Conservation (phyloP, 1,140 invertebrate species). For the Zaprionus inermis region DNA sequence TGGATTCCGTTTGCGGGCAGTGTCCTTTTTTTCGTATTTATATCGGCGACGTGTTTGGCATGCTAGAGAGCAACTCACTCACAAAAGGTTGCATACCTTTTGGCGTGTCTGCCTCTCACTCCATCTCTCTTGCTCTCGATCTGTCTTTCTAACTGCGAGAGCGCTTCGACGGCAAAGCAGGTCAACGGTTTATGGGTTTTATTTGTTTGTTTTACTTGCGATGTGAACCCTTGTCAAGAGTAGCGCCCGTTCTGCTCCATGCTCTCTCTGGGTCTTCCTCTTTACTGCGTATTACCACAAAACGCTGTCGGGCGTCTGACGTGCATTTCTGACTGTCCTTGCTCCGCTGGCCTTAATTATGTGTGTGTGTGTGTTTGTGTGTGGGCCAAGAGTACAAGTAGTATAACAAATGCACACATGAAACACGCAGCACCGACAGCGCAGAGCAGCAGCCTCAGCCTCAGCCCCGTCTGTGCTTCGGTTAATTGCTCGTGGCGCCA, state of each 20-base stretch:
- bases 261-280: neutral
- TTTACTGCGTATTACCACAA: conserved; percentile 27
- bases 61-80: conserved; percentile 38
- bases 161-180: conserved; percentile 45
- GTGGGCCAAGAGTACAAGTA: conserved; percentile 57
- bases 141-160: neutral
- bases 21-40: conserved; percentile 50
- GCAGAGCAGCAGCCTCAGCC: neutral
- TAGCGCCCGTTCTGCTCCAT: conserved; percentile 12
- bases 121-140: neutral
- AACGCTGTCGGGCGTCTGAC: conserved; percentile 39
- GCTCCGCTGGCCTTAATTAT: conserved; percentile 79
- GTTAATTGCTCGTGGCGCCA: conserved; percentile 79
- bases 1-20: conserved; percentile 46
- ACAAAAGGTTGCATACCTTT: conserved; percentile 65
- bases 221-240: conserved; percentile 71
- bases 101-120: neutral
- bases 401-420: conserved; percentile 64
- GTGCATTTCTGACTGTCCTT: conserved; percentile 63
- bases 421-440: neutral
- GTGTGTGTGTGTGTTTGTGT: conserved; percentile 48
- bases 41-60: conserved; percentile 69
- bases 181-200: conserved; percentile 66
- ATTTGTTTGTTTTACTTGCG: conserved; percentile 77
- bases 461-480: conserved; percentile 10